Conservation (phyloP, 2,888 invertebrate species). For the Diaperis boleti region DNA sequence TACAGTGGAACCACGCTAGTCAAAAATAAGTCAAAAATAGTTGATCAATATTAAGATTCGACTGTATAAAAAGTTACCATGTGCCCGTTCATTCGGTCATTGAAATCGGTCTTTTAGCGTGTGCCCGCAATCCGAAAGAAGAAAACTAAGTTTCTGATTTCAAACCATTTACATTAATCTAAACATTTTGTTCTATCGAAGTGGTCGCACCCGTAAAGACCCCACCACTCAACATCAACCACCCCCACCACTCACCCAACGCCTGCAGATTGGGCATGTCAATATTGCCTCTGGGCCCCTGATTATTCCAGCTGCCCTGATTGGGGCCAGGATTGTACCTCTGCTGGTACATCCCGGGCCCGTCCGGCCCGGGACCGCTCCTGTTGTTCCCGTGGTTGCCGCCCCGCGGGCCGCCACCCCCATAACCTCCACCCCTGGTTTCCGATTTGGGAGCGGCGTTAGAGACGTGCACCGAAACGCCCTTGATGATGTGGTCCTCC, state of each 20-base stretch:
- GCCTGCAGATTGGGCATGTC: slow-evolving; percentile 92
- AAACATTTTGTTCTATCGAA: no score
- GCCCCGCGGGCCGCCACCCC: slow-evolving; percentile 63
- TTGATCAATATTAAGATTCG: no score
- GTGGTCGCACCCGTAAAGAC: no score
- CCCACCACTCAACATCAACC: no score
- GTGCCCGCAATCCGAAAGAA: no score
- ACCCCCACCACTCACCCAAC: slow-evolving; percentile 73
- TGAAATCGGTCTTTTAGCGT: no score
- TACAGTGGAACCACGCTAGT: no score
- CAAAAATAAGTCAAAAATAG: no score
- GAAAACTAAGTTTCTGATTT: no score
- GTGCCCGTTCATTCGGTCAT: no score
- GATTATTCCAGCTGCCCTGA: slow-evolving; percentile 61
- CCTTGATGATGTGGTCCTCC: slow-evolving; percentile 94
- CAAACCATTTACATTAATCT: no score
- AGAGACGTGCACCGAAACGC: slow-evolving; percentile 87
- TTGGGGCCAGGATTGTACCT: slow-evolving; percentile 63
- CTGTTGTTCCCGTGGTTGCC: slow-evolving; percentile 54
- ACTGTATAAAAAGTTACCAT: no score
- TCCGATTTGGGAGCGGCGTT: slow-evolving; percentile 86
- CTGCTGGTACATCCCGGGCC: slow-evolving; percentile 63
- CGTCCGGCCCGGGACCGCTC: slow-evolving; percentile 61
- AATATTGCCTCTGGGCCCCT: slow-evolving; percentile 73
- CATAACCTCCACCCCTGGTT: slow-evolving; percentile 68